Percentiles rank a stretch among this genome's conserved stretches.
Evolutionary conservation across 2,113 vertebrate species (phyloP).

Genomic region (Myotis lucifugus): DNA sequence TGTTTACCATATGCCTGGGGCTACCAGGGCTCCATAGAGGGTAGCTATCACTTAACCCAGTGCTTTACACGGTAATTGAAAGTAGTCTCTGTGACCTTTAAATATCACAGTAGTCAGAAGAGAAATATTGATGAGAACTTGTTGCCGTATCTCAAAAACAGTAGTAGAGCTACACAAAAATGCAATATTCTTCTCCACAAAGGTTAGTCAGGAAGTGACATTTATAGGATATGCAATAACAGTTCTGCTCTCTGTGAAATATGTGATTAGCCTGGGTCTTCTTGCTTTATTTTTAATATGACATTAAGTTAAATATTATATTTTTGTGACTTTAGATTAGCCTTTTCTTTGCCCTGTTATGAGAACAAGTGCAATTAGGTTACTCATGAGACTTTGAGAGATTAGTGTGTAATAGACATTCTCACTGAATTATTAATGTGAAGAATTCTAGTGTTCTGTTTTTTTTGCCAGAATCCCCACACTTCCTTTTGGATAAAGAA

Average conservation of each 20-base stretch:
- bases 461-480: not conserved
- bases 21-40: not conserved
- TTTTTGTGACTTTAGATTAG: constrained; percentile 49
- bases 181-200: not conserved
- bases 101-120: not conserved
- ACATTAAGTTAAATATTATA: constrained; percentile 25
- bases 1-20: not conserved
- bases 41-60: not conserved
- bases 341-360: not conserved
- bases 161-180: not conserved
- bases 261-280: not conserved
- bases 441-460: not conserved
- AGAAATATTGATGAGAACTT: constrained; percentile 10
- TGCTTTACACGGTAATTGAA: not conserved
- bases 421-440: not conserved
- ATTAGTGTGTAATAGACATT: not conserved
- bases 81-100: not conserved
- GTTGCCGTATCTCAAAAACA: not conserved
- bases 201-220: not conserved
- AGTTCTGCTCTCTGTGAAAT: not conserved
- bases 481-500: not conserved
- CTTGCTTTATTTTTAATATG: constrained; percentile 38
- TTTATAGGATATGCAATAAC: not conserved
- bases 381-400: not conserved
- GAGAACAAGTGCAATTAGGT: not conserved